These are phyloP conservation scores for Lemur catta DNA, from an alignment of 2,797 vertebrate genomes.

Conservation along the genomic window DNA sequence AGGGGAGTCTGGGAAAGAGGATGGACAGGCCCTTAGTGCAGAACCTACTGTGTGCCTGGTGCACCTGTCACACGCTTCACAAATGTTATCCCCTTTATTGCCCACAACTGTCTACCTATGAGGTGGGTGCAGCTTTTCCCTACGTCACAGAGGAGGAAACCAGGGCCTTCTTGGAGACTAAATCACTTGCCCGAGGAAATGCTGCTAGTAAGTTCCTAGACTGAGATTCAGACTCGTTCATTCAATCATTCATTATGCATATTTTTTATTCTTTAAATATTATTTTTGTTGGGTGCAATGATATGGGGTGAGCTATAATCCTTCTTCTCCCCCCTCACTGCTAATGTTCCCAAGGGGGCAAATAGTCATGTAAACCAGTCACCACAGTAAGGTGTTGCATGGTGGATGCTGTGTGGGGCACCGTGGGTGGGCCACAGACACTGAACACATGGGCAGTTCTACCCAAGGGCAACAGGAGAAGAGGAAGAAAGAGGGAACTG, in stretches of 20 bases:
- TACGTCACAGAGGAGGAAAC: neutral
- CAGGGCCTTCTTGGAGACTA: neutral
- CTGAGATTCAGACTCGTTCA: neutral
- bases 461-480: too few relatives aligned
- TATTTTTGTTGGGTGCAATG: neutral
- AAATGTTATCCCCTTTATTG: neutral
- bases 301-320: neutral
- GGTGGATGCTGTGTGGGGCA: accelerated
- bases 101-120: too few relatives aligned
- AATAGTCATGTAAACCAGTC: neutral
- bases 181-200: neutral
- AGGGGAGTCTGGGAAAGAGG: neutral
- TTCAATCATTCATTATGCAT: neutral
- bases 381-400: accelerated
- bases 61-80: neutral
- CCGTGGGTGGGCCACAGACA: neutral
- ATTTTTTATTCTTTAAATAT: neutral
- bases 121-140: neutral
- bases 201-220: neutral
- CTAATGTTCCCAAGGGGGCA: neutral
- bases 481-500: neutral
- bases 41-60: neutral
- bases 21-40: neutral
- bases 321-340: neutral
- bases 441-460: neutral